Evolutionary conservation across 2,797 vertebrate genomes (phyloP), one percentile per base, ranked within the genome.

Genomic region (Spinus pinus): DNA sequence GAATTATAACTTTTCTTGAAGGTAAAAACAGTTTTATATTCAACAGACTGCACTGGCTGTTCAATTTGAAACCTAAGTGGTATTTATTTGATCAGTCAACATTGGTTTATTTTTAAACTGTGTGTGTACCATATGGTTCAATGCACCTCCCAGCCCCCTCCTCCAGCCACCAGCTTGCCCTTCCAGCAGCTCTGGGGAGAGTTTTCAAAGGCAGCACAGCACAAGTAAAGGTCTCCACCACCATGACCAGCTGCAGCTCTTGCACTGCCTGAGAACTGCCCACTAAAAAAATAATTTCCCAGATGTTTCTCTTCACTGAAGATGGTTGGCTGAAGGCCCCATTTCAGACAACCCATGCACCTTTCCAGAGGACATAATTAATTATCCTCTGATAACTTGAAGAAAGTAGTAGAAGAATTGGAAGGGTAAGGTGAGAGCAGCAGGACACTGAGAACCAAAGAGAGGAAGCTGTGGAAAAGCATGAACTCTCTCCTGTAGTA

Each of bases 61-160:
- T 96, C 87, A 86, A 39, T 93, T 93, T 80, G 53, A 91, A 81
- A 92, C 65, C 74, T 82, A 92, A 94, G 85, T 88, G 70, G 77
- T 96, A 93, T 89, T 96, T 93, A 90, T 91, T 96, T 92, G 73
- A 93, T 93, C 91, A 80, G 80, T 94, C 94, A 90, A 95, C 88
- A 66, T 28, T 18, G 51, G 78, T 91, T 89, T 85, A 91, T 94
- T 94, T 95, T 95, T 95, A 95, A 90, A 90, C 89, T 0, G 24
- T 15, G 51, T 58, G 30, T 70, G 75, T 75, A 81, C 94, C 91
- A 85, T 81, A 90, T 87, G 89, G 91, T 66, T 91, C 74, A 42
- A 39, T 28, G 83, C 87, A 87, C 22, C 81, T 81, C 83, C 71
- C 83, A 51, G 71, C 51, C 35, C 60, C 27, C 61, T 86, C 67